Base-by-base conservation (phyloP, 2,113 vertebrate species). In the Leptobrachium ailaonicum region DNA sequence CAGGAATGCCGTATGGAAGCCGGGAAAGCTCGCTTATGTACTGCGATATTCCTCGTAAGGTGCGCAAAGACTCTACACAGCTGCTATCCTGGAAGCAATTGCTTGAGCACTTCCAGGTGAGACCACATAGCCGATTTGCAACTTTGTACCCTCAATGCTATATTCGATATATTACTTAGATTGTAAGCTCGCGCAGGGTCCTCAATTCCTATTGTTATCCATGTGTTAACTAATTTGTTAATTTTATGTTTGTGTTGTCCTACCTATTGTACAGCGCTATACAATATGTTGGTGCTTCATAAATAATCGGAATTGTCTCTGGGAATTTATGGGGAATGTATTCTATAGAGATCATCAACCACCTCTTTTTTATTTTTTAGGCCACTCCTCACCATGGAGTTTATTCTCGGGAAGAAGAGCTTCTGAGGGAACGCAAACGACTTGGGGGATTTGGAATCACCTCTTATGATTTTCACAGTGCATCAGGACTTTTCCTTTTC, bases 1-100 rank as follows among this genome's bases (percentile, higher is more conserved):
- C 3, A 98, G 97, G 96, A 85, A 98, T 99, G 97, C 96, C 96
- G 13, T 98, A 98, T 0, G 97, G 97, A 74, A 98, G 97, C 92
- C 91, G 97, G 82, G 97, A 99, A 86, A 99, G 98, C 87, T 98
- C 97, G 11, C 93, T 99, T 75, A 95, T 99, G 77, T 99, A 98
- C 88, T 98, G 96, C 0, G 97, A 99, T 92, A 98, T 99, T 83
- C 97, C 97, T 83, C 97, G 94, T 91, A 98, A 99, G 91, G 90
- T 97, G 64, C 94, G 96, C 73, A 98, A 98, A 85, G 96, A 99
- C 87, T 94, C 96, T 12, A 88, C 97, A 71, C 87, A 97, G 70
- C 94, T 98, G 83, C 89, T 99, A 87, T 97, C 97, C 0, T 99
- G 97, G 97, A 98, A 98, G 79, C 97, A 99, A 91, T 98, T 99